Base-by-base conservation (phyloP, 2,797 vertebrate species). In the Graptemys geographica region DNA sequence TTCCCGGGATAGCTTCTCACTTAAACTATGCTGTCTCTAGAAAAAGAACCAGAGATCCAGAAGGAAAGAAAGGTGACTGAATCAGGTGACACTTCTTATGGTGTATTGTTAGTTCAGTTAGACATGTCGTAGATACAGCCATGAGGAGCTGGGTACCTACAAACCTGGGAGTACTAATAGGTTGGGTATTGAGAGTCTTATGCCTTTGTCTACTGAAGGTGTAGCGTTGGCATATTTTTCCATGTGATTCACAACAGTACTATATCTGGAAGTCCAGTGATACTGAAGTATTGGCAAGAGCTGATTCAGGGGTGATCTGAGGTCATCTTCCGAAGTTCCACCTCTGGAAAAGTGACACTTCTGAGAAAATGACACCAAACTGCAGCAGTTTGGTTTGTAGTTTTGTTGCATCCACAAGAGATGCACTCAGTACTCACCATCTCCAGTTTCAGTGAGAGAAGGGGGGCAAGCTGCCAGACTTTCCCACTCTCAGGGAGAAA, bases 381-480 rank as follows among this genome's bases (percentile, higher is more conserved):
- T 72, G 74, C 62, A 51, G 78, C 0, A 0, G 83, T 85, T 82
- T 96, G 94, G 84, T 41, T 76, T 88, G 25, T 0, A 12, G 78
- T 76, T 9, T 16, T 53, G 65, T 80, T 87, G 92, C 92, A 96
- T 95, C 96, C 55, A 28, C 47, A 94, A 55, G 83, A 81, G 95
- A 96, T 93, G 90, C 11, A 0, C 23, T 56, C 78, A 49, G 47
- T 96, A 97, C 96, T 98, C 95, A 96, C 95, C 90, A 0, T 93
- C 88, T 97, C 69, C 94, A 88, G 86, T 96, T 93, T 96, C 87
- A 93, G 44, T 93, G 89, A 96, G 92, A 81, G 88, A 95, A 93
- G 88, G 79, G 90, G 94, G 97, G 95, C 90, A 96, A 62, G 86
- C 83, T 96, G 96, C 87, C 95, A 96, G 86, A 91, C 27, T 95